Conservation (phyloP, 2,888 invertebrate species). For the Ellobium chinense region DNA sequence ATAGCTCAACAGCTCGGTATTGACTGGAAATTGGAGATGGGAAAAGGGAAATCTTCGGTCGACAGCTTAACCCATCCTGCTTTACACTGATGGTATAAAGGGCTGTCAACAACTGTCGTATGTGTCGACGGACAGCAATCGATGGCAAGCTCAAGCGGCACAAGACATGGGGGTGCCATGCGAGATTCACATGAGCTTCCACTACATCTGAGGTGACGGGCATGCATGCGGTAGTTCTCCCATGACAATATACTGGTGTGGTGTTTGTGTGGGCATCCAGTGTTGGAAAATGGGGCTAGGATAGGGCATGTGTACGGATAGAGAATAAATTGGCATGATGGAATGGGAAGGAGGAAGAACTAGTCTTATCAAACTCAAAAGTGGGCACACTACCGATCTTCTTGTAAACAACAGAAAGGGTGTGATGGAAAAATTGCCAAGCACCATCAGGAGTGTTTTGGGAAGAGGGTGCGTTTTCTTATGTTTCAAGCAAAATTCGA, state of each 20-base stretch:
- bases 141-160: neutral
- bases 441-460: too few species aligned
- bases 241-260: neutral
- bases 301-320: neutral
- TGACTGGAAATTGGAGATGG: slow-evolving; percentile 2
- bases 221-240: neutral
- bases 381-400: too few species aligned
- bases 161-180: neutral
- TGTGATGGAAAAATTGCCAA: too few species aligned
- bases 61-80: too few species aligned
- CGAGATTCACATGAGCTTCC: neutral
- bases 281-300: neutral
- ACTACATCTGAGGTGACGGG: neutral
- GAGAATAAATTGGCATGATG: neutral
- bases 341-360: neutral
- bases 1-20: too few species aligned
- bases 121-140: too few species aligned
- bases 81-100: too few species aligned
- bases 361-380: too few species aligned
- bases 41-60: neutral
- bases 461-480: too few species aligned
- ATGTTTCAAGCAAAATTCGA: too few species aligned
- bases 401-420: too few species aligned
- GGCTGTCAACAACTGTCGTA: too few species aligned
- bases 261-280: neutral